phyloP scores from a whole-genome alignment of 1,140 invertebrate genomes.

The Pteromalus puparum region DNA sequence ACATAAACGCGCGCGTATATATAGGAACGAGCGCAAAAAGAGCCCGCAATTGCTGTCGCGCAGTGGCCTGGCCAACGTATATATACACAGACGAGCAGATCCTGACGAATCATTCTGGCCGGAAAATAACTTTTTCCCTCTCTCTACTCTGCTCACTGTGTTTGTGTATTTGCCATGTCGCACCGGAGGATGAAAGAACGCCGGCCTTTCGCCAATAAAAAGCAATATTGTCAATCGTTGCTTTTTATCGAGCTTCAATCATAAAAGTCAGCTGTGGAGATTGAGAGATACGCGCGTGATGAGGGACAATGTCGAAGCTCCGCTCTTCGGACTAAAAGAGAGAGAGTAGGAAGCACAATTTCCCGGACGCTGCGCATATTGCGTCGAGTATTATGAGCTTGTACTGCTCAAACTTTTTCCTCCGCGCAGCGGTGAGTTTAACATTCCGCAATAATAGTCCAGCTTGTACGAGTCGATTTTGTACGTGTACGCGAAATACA shows the following conservation, averaged over 20 bases:
- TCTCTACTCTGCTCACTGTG: not conserved
- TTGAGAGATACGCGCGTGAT: not conserved
- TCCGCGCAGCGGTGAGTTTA: not conserved
- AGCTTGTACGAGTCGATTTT: not conserved
- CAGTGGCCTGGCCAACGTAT: not conserved
- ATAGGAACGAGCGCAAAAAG: constrained; percentile 51
- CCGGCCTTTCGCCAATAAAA: constrained; percentile 43
- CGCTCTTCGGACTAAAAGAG: not conserved
- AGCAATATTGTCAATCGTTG: constrained; percentile 47
- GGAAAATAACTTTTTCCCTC: constrained; percentile 54
- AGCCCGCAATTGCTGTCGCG: not conserved
- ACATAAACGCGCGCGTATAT: not conserved
- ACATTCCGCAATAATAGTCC: not conserved
- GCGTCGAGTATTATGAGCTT: not conserved
- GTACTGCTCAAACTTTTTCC: not conserved
- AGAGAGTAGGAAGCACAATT: not conserved
- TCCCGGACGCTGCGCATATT: not conserved
- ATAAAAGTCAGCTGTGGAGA: constrained; percentile 30
- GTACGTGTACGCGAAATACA: not conserved
- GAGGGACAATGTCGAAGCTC: not conserved
- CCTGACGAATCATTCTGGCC: constrained; percentile 55
- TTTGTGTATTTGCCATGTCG: not conserved
- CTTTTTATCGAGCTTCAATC: constrained; percentile 22
- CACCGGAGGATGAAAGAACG: constrained; percentile 21
- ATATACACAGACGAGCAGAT: constrained; percentile 4